Percentiles rank a stretch among this genome's conserved stretches.
phyloP scores from a whole-genome alignment of 2,797 vertebrate species.

The Orestias chungarensis region DNA sequence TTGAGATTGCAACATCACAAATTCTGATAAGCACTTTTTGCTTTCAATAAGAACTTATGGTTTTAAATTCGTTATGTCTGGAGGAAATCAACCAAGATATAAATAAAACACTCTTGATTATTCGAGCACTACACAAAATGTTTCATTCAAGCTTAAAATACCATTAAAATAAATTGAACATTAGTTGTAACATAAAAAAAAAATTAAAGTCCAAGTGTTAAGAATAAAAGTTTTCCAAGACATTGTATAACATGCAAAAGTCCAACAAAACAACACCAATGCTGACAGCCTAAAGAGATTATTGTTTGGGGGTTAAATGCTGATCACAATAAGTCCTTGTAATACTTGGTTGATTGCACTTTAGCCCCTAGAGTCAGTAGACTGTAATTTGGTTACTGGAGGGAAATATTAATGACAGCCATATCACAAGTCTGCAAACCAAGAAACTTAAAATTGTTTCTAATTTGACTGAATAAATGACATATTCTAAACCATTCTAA shows the following conservation, averaged over 20 bases:
- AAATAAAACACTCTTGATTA: background rate
- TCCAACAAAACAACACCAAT: slow-evolving; percentile 39
- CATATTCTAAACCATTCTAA: background rate
- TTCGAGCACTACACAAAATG: background rate
- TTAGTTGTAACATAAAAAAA: background rate
- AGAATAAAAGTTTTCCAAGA: background rate
- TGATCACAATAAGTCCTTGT: slow-evolving; percentile 71
- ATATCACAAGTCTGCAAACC: slow-evolving; percentile 5
- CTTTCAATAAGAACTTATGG: background rate
- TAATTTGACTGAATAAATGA: background rate
- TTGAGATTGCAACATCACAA: background rate
- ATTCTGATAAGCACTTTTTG: background rate
- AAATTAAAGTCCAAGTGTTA: background rate
- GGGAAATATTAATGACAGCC: slow-evolving; percentile 21
- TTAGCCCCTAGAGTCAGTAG: slow-evolving; percentile 47
- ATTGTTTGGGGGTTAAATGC: slow-evolving; percentile 71
- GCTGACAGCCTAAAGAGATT: slow-evolving; percentile 76
- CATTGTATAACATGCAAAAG: slow-evolving; percentile 26
- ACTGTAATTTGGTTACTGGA: slow-evolving; percentile 23
- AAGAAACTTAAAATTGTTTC: background rate
- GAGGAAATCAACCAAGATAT: background rate
- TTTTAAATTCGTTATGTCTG: background rate
- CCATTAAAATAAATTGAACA: background rate
- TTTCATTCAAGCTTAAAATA: no score
- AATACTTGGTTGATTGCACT: slow-evolving; percentile 56